A percentile compares a stretch with the other conserved stretches of the same genome.
phyloP scores from a whole-genome alignment of 2,797 vertebrate species.

The Cryptoprocta ferox region DNA sequence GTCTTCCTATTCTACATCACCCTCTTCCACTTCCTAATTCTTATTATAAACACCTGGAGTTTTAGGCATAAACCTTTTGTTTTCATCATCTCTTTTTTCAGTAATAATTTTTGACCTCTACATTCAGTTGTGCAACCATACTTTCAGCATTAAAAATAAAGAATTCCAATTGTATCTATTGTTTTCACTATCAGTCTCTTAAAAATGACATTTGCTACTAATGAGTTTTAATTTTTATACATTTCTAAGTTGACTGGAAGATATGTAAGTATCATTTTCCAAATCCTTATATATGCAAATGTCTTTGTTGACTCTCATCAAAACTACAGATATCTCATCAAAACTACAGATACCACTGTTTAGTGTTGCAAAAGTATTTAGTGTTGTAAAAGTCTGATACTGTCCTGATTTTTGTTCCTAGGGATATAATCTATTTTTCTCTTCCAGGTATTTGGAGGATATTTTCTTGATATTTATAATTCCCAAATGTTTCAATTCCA shows the following conservation, averaged over 20 bases:
- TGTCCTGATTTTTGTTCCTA: neutral
- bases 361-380: neutral
- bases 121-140: neutral
- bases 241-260: neutral
- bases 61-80: neutral
- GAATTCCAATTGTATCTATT: conserved; percentile 8
- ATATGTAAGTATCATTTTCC: neutral
- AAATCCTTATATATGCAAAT: neutral
- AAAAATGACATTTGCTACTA: neutral
- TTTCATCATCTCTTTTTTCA: neutral
- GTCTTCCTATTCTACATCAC: neutral
- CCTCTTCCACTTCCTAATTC: neutral
- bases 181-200: neutral
- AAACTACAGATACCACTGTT: neutral
- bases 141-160: neutral
- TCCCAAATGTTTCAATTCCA: neutral
- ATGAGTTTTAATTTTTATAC: conserved; percentile 1
- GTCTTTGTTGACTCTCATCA: neutral
- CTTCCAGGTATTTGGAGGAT: neutral
- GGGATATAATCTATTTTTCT: neutral
- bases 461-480: conserved; percentile 19
- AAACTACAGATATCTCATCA: neutral
- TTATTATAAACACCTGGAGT: neutral
- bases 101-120: neutral
- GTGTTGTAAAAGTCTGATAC: neutral